Evolutionary conservation across 2,888 invertebrate species (phyloP), one percentile per base, ranked within the genome.

Genomic region (Mamestra brassicae): DNA sequence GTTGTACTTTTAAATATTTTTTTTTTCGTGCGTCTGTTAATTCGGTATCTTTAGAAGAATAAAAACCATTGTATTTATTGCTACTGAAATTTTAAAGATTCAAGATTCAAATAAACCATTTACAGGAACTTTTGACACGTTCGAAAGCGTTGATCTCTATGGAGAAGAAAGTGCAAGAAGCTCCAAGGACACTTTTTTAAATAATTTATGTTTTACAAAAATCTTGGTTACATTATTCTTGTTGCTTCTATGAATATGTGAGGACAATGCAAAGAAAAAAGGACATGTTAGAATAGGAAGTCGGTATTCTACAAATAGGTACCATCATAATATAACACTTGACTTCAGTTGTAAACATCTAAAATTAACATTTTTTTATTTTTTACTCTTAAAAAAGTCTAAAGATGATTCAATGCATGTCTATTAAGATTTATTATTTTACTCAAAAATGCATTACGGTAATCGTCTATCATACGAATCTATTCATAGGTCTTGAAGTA

Each of bases 391-490:
- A 57, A 13, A 13, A 34, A 11, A 13, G 3, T 13, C 13, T 5
- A 47, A 47, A 54, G 10, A 55, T 57, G 34, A 57, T 57, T 57
- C 13, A 57, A 34, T 57, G 13, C 34, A 34, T 34, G 11, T n/a
- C 8, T 34, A 34, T 57, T 4, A 13, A 3, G 34, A 57, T 57
- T 57, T 57, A 57, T 57, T 34, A 17, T 17, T 34, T 10, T 54
- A 68, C 11, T 3, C 17, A 36, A 57, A 69, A 0, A 10, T 57
- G n/a, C 3, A 61, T 61, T 26, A 55, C 55, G 66, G 55, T 65
- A 75, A 72, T 50, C 45, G 17, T 60, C 45, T 70, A 55, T 74
- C 42, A 82, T 71, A 68, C 1, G 50, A 68, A 62, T 55, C 60
- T 64, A n/a, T 47, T 61, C 36, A 11, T 15, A 36, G 4, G 5